Percentiles rank a stretch among this genome's conserved stretches.
These are phyloP conservation scores for Orius insidiosus DNA, from an alignment of 1,140 invertebrate species.

Conservation along the genomic window DNA sequence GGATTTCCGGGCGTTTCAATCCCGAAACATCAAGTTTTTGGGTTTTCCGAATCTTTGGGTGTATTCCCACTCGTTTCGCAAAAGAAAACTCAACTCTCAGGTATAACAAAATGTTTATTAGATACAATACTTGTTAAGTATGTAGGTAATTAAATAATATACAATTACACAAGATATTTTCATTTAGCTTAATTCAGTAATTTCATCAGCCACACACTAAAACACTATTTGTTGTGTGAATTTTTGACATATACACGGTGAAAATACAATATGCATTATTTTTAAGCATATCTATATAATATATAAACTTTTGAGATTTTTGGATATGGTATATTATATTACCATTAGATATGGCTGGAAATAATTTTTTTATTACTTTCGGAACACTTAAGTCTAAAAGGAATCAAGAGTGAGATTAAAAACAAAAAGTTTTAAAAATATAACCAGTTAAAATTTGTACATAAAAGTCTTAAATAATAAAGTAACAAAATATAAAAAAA, in stretches of 20 bases:
- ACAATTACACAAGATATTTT: slow-evolving; percentile 14
- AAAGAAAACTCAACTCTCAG: too few relatives aligned
- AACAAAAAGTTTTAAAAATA: slow-evolving; percentile 4
- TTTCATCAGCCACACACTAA: slow-evolving; percentile 10
- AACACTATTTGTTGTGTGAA: slow-evolving; percentile 2
- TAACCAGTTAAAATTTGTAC: slow-evolving; percentile 8
- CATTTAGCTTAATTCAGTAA: slow-evolving; percentile 2
- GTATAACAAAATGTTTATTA: slow-evolving; percentile 15
- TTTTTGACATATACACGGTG: slow-evolving; percentile 5
- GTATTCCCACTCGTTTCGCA: too few relatives aligned
- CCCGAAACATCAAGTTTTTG: too few relatives aligned
- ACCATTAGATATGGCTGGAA: slow-evolving; percentile 4
- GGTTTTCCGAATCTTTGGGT: too few relatives aligned
- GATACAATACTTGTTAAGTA: slow-evolving; percentile 16
- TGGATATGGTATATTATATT: slow-evolving; percentile 1
- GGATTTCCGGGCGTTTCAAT: too few relatives aligned
- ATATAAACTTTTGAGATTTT: slow-evolving; percentile 7
- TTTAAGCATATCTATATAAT: slow-evolving; percentile 6
- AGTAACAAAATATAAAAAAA: slow-evolving; percentile 4
- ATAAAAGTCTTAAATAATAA: slow-evolving; percentile 5
- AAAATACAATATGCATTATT: slow-evolving; percentile 10
- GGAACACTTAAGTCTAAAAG: slow-evolving; percentile 3
- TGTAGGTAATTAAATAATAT: slow-evolving; percentile 15
- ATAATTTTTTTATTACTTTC: neutral
- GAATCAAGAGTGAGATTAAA: slow-evolving; percentile 8